Percentiles rank a stretch among this genome's conserved stretches.
Conservation (phyloP, 2,888 invertebrate genomes). For the Megastigmus dorsalis region DNA sequence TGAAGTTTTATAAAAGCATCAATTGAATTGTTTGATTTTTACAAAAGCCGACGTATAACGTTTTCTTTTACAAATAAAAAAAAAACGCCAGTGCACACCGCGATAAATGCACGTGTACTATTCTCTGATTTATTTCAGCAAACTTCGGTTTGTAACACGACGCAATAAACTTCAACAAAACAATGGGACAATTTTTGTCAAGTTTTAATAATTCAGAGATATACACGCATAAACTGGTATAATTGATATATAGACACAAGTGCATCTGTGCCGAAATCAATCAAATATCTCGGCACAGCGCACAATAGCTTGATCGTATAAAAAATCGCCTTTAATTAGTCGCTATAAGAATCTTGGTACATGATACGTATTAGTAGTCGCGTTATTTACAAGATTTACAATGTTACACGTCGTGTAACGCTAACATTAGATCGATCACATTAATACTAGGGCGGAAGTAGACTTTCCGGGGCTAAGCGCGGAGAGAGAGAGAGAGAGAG, state of each 20-base stretch:
- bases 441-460: conserved; percentile 18
- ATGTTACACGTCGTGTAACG: conserved; percentile 35
- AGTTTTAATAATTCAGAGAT: too few species aligned
- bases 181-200: too few species aligned
- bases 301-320: too few species aligned
- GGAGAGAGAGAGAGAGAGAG: not conserved
- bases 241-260: too few species aligned
- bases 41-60: conserved; percentile 2
- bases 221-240: too few species aligned
- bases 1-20: conserved; percentile 13
- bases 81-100: not conserved
- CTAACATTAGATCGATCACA: conserved; percentile 23
- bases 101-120: too few species aligned
- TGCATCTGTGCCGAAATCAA: too few species aligned
- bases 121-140: conserved; percentile 22
- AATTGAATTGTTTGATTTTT: conserved; percentile 28
- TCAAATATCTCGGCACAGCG: too few species aligned
- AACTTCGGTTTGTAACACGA: too few species aligned
- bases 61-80: conserved; percentile 10
- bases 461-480: not conserved
- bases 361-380: not conserved
- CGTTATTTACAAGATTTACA: conserved; percentile 68
- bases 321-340: too few species aligned
- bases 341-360: conserved; percentile 20
- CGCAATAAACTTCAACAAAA: too few species aligned